Conservation (phyloP, 2,797 vertebrate genomes). For the Lagocephalus sceleratus region DNA sequence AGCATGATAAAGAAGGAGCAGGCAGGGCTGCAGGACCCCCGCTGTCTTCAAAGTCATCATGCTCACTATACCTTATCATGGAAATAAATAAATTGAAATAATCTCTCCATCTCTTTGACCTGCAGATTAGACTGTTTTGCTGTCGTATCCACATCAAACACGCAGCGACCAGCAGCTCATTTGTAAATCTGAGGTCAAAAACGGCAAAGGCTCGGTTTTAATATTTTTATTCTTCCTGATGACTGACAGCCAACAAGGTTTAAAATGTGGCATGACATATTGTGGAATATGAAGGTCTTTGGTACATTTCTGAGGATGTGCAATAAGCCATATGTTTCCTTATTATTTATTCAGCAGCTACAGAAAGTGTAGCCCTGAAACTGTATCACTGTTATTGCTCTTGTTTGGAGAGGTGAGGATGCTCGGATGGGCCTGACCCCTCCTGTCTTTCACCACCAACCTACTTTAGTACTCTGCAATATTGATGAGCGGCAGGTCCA, state of each 20-base stretch:
- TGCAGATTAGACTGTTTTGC: conserved; percentile 47
- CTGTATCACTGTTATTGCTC: conserved; percentile 33
- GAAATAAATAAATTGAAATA: conserved; percentile 66
- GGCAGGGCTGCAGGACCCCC: conserved; percentile 58
- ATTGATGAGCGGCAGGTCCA: conserved; percentile 65
- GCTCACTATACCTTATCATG: conserved; percentile 67
- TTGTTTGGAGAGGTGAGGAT: conserved; percentile 33
- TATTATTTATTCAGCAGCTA: conserved; percentile 68
- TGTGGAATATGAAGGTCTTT: conserved; percentile 17
- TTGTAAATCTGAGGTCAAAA: neutral
- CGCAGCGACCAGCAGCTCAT: conserved; percentile 25
- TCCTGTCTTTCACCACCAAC: conserved; percentile 48
- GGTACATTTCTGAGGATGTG: conserved; percentile 29
- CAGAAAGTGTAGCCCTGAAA: conserved; percentile 42
- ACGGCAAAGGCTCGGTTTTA: conserved; percentile 9
- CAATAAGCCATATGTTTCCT: conserved; percentile 44
- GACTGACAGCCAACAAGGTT: neutral
- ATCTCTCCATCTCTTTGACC: conserved; percentile 71
- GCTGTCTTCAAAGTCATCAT: conserved; percentile 80
- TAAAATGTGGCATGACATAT: neutral
- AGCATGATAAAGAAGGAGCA: conserved; percentile 73
- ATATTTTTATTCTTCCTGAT: conserved; percentile 1
- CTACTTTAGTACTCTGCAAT: conserved; percentile 71
- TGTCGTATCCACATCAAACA: conserved; percentile 38
- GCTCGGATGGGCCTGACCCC: conserved; percentile 58